Percentiles rank a stretch among this genome's conserved stretches.
Conservation (phyloP, 2,797 vertebrate genomes). For the Enteromius mattozi region DNA sequence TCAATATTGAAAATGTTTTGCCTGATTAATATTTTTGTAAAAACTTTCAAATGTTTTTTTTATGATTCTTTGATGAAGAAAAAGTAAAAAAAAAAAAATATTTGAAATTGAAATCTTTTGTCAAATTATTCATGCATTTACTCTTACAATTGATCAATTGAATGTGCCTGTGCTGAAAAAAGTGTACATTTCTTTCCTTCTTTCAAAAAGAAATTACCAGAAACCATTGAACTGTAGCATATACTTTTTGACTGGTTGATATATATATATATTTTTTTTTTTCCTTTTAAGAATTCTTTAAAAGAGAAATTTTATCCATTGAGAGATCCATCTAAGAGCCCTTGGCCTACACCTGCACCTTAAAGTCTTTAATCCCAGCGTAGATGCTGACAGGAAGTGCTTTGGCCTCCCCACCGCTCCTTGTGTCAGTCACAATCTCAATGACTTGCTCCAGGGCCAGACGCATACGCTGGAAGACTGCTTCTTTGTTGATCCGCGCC, state of each 20-base stretch:
- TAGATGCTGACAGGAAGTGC: slow-evolving; percentile 88
- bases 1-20: not conserved
- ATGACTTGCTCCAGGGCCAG: slow-evolving; percentile 95
- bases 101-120: not conserved
- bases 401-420: slow-evolving; percentile 83
- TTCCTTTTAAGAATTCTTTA: not conserved
- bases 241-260: not conserved
- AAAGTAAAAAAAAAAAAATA: not conserved
- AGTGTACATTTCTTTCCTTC: not conserved
- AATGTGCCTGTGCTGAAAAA: not conserved
- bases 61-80: not conserved
- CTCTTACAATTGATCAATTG: not conserved
- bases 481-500: slow-evolving; percentile 94
- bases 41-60: not conserved
- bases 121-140: not conserved
- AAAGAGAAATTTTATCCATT: slow-evolving; percentile 5
- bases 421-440: slow-evolving; percentile 94
- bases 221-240: not conserved
- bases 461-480: slow-evolving; percentile 96
- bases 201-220: not conserved
- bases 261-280: too few species aligned
- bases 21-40: not conserved
- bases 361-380: slow-evolving; percentile 91
- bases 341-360: slow-evolving; percentile 78
- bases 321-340: slow-evolving; percentile 5